Base-by-base conservation (phyloP, 2,888 invertebrate genomes). In the Hoplodrina ambigua region DNA sequence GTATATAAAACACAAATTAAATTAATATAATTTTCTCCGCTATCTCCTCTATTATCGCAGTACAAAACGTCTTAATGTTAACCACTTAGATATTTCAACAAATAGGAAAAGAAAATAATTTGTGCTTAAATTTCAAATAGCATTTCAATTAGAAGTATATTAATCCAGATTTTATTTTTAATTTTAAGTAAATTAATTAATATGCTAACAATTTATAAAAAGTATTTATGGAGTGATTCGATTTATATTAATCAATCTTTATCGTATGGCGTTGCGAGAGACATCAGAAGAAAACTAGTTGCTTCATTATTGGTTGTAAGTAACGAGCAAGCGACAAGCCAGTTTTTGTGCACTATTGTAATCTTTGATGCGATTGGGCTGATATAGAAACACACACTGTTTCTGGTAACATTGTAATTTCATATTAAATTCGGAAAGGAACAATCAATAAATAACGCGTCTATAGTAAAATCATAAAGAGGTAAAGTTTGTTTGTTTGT, bases 241-340 rank as follows among this genome's bases (percentile, higher is more conserved):
- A 60, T 79, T 59, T 57, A 80, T 57, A 80, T 61, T 19, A 66
- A 67, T 67, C 54, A 80, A 80, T 80, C 30, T 75, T 74, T 58
- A 75, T 59, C 30, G n/a, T 25, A 37, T 52, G 25, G 37, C 13
- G n/a, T 54, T 41, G 59, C 65, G 37, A 65, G 53, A 62, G 54
- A 0, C 56, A 30, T 57, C 30, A 41, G 33, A 67, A 55, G 67
- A 61, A 79, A 67, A 61, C 25, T 54, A 13, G 54, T 75, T 62
- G 58, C 75, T 58, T 75, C 66, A 75, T 52, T 59, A 73, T 25
- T n/a, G 37, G 54, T 33, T 41, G 46, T 56, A 46, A 53, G 52
- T 56, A 61, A 65, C 25, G 74, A 65, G 60, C 57, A 57, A 57
- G 25, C 17, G 49, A 62, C 57, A 46, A 46, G 20, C 19, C 25